Base-by-base conservation (phyloP, 2,797 vertebrate genomes). In the Pempheris klunzingeri region DNA sequence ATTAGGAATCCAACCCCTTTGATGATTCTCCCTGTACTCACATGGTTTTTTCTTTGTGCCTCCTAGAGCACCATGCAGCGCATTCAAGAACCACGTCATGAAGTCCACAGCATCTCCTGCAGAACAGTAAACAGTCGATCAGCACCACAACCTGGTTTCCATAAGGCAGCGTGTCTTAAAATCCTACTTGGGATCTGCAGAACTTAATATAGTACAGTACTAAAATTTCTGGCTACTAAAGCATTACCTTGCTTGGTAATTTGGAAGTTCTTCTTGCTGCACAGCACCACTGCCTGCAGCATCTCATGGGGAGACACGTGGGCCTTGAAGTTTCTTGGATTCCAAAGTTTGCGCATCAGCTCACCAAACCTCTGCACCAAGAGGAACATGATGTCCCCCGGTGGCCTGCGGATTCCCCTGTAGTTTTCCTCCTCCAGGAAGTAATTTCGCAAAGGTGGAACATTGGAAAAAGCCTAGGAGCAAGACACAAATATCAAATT, bases 261-360 rank as follows among this genome's bases (percentile, higher is more conserved):
- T 93, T 99, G 98, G 88, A 99, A 99, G 83, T 96, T 99, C 90
- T 99, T 99, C 94, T 99, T 99, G 92, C 97, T 99, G 94, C 98
- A 99, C 6, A 99, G 95, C 36, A 99, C 98, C 38, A 99, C 98
- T 0, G 98, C 98, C 91, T 99, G 98, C 74, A 99, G 93, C 98
- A 99, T 99, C 93, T 99, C 98, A 1, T 99, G 98, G 4, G 98
- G 98, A 0, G 98, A 99, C 7, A 99, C 98, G 0, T 99, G 98
- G 0, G 98, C 98, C 86, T 99, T 99, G 91, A 99, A 99, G 86
- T 99, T 99, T 4, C 98, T 94, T 0, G 98, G 98, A 89, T 99
- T 99, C 97, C 98, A 98, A 34, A 99, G 95, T 80, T 99, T 99
- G 60, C 98, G 92, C 98, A 99, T 99, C 61, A 99, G 95, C 86